A percentile compares a stretch with the other conserved stretches of the same genome.
Evolutionary conservation across 1,140 invertebrate species (phyloP).

Genomic region (Coptotermes formosanus): DNA sequence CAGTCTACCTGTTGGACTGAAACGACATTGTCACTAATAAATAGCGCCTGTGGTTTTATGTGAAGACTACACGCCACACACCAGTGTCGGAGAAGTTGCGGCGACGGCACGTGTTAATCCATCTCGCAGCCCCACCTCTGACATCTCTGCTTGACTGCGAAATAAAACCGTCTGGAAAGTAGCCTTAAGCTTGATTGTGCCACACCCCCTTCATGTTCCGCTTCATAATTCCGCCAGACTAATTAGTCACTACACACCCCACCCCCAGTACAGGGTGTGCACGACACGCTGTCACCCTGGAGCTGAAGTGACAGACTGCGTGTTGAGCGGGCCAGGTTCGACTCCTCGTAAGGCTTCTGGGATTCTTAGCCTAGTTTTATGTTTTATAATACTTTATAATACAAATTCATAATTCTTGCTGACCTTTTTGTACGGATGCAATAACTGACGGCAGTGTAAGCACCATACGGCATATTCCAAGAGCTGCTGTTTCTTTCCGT

Average conservation of each 20-base stretch:
- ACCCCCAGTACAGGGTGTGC: neutral
- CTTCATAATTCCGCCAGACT: constrained; percentile 12
- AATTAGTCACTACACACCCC: neutral
- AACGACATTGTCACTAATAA: neutral
- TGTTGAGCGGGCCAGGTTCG: too few relatives aligned
- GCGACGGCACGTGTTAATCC: neutral
- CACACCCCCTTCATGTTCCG: neutral
- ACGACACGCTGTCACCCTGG: neutral
- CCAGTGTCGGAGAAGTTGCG: neutral
- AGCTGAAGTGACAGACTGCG: too few relatives aligned
- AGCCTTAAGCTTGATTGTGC: neutral
- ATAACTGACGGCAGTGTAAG: too few relatives aligned
- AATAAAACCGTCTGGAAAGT: neutral
- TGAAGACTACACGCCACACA: neutral
- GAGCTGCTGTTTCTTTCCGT: too few relatives aligned
- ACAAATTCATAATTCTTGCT: too few relatives aligned
- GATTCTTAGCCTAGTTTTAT: too few relatives aligned
- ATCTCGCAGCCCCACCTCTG: neutral
- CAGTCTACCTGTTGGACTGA: neutral
- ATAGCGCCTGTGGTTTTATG: neutral
- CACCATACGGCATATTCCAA: too few relatives aligned
- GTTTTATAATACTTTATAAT: too few relatives aligned
- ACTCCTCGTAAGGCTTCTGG: too few relatives aligned
- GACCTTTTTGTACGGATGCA: too few relatives aligned
- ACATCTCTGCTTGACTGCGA: neutral